These are phyloP conservation scores for Haliaeetus leucogaster DNA, from an alignment of 2,113 vertebrate species.

Conservation along the genomic window DNA sequence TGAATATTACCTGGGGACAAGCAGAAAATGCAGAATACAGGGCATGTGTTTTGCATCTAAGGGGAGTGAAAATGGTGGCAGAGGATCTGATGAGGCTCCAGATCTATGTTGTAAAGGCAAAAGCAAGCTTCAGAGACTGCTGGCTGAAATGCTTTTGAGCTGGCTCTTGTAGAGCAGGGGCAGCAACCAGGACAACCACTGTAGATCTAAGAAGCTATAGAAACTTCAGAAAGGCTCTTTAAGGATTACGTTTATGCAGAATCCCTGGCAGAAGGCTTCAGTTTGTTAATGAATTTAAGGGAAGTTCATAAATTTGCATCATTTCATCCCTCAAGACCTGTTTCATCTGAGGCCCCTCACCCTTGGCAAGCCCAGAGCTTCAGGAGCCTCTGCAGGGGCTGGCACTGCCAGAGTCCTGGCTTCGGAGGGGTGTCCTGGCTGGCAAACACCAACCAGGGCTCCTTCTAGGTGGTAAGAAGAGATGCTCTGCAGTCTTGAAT, in stretches of 20 bases:
- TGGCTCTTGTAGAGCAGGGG: background rate
- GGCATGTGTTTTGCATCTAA: background rate
- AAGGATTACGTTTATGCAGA: background rate
- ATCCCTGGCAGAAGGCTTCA: background rate
- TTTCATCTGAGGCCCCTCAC: background rate
- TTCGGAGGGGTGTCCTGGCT: background rate
- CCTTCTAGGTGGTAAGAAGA: background rate
- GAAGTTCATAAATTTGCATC: background rate
- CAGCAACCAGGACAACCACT: background rate
- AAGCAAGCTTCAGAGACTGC: background rate
- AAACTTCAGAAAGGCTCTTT: background rate
- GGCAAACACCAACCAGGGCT: background rate
- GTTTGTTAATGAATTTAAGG: background rate
- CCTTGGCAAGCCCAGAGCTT: background rate
- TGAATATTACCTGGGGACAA: background rate
- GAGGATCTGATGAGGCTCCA: background rate
- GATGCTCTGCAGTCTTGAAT: background rate
- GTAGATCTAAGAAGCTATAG: background rate
- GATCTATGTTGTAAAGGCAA: background rate
- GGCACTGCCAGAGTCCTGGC: background rate
- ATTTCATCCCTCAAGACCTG: background rate
- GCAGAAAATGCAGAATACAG: background rate
- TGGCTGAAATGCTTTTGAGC: background rate
- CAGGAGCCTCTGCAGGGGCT: background rate
- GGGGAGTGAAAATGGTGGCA: background rate